These are phyloP conservation scores for Epistrophella euchroma DNA, from an alignment of 2,888 invertebrate species.

Conservation along the genomic window DNA sequence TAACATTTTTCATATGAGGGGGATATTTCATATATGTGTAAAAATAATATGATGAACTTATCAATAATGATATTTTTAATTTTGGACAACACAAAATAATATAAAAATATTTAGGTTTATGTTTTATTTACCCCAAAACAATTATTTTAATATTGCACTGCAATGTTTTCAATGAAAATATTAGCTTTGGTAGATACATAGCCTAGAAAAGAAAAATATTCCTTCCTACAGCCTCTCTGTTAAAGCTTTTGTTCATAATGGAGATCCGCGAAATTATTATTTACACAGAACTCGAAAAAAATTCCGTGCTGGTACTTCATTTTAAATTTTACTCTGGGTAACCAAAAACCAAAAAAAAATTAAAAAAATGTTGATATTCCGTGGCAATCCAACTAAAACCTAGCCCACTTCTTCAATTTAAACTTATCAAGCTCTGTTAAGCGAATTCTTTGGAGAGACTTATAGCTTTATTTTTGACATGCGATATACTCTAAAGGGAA, in stretches of 20 bases:
- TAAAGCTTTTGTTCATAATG: conserved; percentile 73
- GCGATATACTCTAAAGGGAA: background rate
- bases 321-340: conserved; percentile 46
- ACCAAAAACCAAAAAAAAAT: conserved; percentile 4
- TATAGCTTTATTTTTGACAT: conserved; percentile 1
- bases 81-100: no score
- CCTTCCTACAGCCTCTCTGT: no score
- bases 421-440: conserved; percentile 33
- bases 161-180: no score
- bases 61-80: no score
- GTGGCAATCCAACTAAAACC: conserved; percentile 45
- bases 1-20: no score
- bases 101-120: no score
- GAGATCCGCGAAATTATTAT: conserved; percentile 72
- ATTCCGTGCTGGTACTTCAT: conserved; percentile 38
- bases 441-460: conserved; percentile 40
- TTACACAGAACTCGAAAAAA: conserved; percentile 70
- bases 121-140: no score
- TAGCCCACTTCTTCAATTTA: conserved; percentile 65
- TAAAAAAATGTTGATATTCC: background rate
- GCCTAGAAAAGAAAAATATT: no score
- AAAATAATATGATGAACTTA: no score
- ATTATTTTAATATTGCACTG: no score
- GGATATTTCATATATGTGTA: no score
- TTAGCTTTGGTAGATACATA: no score